These are phyloP conservation scores for Lycia hirtaria DNA, from an alignment of 2,888 invertebrate genomes.

Conservation along the genomic window DNA sequence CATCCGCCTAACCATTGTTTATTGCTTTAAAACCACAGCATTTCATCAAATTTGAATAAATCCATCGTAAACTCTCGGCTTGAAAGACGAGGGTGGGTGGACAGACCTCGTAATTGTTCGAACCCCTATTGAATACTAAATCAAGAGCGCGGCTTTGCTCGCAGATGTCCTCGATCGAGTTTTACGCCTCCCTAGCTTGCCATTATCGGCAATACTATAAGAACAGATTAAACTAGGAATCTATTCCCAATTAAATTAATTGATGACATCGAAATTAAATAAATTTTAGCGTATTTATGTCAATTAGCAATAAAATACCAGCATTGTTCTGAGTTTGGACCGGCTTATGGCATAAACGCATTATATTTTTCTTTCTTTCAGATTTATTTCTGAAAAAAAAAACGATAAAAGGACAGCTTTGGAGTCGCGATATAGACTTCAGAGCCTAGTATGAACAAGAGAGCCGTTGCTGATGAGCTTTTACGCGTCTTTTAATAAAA, in stretches of 20 bases:
- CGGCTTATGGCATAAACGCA: too few relatives aligned
- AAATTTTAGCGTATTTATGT: too few relatives aligned
- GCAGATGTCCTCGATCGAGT: slow-evolving; percentile 36
- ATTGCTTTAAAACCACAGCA: slow-evolving; percentile 20
- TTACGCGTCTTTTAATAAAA: too few relatives aligned
- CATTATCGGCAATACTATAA: slow-evolving; percentile 27
- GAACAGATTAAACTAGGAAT: slow-evolving; percentile 1
- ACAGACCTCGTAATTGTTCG: slow-evolving; percentile 33
- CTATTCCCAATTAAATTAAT: background rate
- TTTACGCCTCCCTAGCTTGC: slow-evolving; percentile 34
- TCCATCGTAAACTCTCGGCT: slow-evolving; percentile 16
- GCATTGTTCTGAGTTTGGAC: too few relatives aligned
- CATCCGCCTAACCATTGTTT: slow-evolving; percentile 22
- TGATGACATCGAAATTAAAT: too few relatives aligned
- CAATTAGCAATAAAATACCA: too few relatives aligned
- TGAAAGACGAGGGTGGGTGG: slow-evolving; percentile 11
- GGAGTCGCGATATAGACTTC: too few relatives aligned
- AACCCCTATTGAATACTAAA: slow-evolving; percentile 41
- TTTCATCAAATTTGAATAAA: slow-evolving; percentile 32
- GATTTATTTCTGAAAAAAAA: too few relatives aligned
- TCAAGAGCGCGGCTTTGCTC: slow-evolving; percentile 10
- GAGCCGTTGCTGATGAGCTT: too few relatives aligned
- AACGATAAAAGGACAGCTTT: too few relatives aligned
- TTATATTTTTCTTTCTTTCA: too few relatives aligned
- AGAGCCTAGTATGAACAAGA: too few relatives aligned